Evolutionary conservation across 2,888 invertebrate genomes (phyloP).

Genomic region (Apamea sordens): DNA sequence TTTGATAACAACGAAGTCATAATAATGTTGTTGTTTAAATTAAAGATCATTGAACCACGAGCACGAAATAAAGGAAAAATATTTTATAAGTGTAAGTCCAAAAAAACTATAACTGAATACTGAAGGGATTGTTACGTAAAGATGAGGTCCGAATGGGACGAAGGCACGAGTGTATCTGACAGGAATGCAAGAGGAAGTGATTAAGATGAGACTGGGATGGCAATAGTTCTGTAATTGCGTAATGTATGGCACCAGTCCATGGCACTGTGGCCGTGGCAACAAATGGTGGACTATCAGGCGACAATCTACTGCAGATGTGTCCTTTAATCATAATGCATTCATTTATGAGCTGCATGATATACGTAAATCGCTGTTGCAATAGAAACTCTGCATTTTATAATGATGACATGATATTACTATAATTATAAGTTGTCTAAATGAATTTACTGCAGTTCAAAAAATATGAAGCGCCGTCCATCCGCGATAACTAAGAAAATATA

Average conservation of each 20-base stretch:
- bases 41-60: constrained; percentile 26
- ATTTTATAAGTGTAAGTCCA: not conserved
- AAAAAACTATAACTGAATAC: constrained; percentile 1
- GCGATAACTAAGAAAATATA: constrained; percentile 20
- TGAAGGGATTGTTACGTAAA: constrained; percentile 17
- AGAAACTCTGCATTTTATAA: not conserved
- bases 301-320: constrained; percentile 55
- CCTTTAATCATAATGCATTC: constrained; percentile 31
- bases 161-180: constrained; percentile 15
- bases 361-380: not conserved
- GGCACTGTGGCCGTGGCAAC: constrained; percentile 31
- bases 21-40: constrained; percentile 33
- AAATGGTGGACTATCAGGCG: constrained; percentile 32
- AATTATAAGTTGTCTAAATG: not conserved
- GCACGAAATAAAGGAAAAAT: not conserved
- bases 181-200: constrained; percentile 28
- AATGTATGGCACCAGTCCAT: constrained; percentile 24
- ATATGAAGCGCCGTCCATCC: not conserved
- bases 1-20: constrained; percentile 42
- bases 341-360: constrained; percentile 17
- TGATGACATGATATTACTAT: not conserved
- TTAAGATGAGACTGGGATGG: constrained; percentile 21
- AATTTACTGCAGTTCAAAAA: not conserved
- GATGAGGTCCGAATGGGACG: constrained; percentile 10
- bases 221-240: constrained; percentile 29